Percentiles rank a stretch among this genome's conserved stretches.
Evolutionary conservation across 1,140 invertebrate genomes (phyloP).

Genomic region (Neotoxoptera formosana): DNA sequence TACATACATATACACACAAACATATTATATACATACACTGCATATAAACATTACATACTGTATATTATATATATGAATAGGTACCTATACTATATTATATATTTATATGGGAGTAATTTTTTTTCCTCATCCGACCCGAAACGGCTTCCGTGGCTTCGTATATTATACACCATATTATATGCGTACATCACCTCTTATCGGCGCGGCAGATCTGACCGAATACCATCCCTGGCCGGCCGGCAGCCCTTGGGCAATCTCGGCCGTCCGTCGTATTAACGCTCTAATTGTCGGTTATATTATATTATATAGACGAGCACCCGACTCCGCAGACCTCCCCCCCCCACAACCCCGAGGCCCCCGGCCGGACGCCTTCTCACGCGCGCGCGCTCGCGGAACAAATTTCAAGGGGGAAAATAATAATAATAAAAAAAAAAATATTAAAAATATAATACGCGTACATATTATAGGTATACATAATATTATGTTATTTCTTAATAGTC

Average conservation of each 20-base stretch:
- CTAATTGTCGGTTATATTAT: constrained; percentile 47
- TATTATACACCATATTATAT: not conserved
- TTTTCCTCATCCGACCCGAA: constrained; percentile 18
- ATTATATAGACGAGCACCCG: not conserved
- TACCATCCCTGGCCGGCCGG: not conserved
- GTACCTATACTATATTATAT: no score
- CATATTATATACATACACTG: not conserved
- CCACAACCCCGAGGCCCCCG: not conserved
- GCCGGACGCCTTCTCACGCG: not conserved
- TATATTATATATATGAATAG: no score
- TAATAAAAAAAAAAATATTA: not conserved
- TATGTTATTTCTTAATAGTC: constrained; percentile 29
- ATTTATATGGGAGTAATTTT: not conserved
- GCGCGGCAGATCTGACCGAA: not conserved
- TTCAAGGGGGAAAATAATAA: not conserved
- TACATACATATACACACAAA: not conserved
- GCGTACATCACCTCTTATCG: constrained; percentile 30
- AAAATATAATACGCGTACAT: not conserved
- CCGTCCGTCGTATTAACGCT: constrained; percentile 37
- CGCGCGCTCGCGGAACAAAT: constrained; percentile 23
- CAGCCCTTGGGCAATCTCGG: constrained; percentile 55
- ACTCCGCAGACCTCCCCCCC: not conserved
- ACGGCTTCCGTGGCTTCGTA: constrained; percentile 47
- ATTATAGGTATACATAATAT: not conserved
- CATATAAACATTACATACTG: not conserved